Evolutionary conservation across 2,888 invertebrate genomes (phyloP).

Genomic region (Parnassius smintheus): DNA sequence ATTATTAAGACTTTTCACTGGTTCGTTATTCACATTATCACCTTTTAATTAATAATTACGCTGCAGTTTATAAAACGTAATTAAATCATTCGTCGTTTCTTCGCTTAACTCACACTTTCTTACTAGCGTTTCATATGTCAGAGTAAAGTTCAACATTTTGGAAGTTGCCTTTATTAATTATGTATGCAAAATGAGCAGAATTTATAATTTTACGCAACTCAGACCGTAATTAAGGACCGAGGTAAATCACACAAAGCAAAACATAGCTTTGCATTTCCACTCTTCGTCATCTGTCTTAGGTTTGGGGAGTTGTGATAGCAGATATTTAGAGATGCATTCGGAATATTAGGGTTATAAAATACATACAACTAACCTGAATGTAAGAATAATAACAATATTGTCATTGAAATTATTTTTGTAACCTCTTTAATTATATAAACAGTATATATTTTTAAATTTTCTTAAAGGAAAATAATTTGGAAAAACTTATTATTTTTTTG

Average conservation of each 20-base stretch:
- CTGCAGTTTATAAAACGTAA: constrained; percentile 1
- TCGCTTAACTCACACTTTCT: constrained; percentile 23
- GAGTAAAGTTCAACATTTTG: constrained; percentile 25
- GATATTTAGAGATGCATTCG: constrained; percentile 5
- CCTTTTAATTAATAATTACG: too few relatives aligned
- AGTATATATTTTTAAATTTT: too few relatives aligned
- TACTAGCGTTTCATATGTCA: constrained; percentile 22
- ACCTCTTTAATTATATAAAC: too few relatives aligned
- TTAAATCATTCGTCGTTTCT: constrained; percentile 8
- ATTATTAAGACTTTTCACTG: too few relatives aligned
- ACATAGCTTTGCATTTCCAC: constrained; percentile 75
- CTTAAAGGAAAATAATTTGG: too few relatives aligned
- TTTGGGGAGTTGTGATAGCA: constrained; percentile 35
- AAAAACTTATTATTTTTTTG: too few relatives aligned
- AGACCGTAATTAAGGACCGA: constrained; percentile 75
- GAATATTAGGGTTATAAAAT: neutral
- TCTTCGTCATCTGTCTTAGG: constrained; percentile 64
- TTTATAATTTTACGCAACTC: constrained; percentile 66
- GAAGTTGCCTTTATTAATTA: constrained; percentile 25
- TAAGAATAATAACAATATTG: too few relatives aligned
- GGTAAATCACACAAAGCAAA: constrained; percentile 69
- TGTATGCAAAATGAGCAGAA: constrained; percentile 61
- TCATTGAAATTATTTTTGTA: too few relatives aligned
- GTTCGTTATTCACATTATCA: too few relatives aligned
- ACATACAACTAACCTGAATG: too few relatives aligned